Base-by-base conservation (phyloP, 2,888 invertebrate species). In the Nomada lathburiana region DNA sequence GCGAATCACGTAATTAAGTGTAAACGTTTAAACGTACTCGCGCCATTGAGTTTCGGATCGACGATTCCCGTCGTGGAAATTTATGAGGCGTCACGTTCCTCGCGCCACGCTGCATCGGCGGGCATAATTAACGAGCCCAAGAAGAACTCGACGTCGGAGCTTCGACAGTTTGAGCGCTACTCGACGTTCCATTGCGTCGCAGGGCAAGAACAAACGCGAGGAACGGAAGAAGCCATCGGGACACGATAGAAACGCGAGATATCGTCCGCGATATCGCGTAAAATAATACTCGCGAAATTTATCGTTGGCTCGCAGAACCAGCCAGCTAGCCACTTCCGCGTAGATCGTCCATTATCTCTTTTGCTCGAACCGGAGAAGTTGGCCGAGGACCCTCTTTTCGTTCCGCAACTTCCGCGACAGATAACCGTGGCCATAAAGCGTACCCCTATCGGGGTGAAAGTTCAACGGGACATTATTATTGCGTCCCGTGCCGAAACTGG, bases 401-500 rank as follows among this genome's bases (percentile, higher is more conserved):
- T 80, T 71, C 65, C 47, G 67, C 65, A 82, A 82, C 80, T 86
- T 85, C 70, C 76, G 73, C 67, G 62, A 52, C 80, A 63, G 82
- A 86, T 84, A 87, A 84, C 81, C 67, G 65, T 59, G 29, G 36
- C 77, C 79, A 72, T 82, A 80, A 77, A 82, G 36, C 71, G 63
- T 50, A n/a, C 60, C 68, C 79, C 71, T 86, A 80, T 86, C 81
- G 63, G 77, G 70, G 55, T 59, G 73, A 81, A 80, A 83, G 83
- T 86, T 83, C 68, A 69, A 76, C 82, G 77, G 60, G 77, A 81
- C 86, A 82, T 81, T 88, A 83, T 88, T 88, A 86, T 84, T 82
- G 75, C 78, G 82, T 76, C 60, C 71, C 65, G 26, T 76, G 47
- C 52, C 80, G 72, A 88, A 88, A 88, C 85, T 88, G 82, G 85